A percentile compares a stretch with the other conserved stretches of the same genome.
Conservation (phyloP, 2,888 invertebrate species). For the Macropis europaea region DNA sequence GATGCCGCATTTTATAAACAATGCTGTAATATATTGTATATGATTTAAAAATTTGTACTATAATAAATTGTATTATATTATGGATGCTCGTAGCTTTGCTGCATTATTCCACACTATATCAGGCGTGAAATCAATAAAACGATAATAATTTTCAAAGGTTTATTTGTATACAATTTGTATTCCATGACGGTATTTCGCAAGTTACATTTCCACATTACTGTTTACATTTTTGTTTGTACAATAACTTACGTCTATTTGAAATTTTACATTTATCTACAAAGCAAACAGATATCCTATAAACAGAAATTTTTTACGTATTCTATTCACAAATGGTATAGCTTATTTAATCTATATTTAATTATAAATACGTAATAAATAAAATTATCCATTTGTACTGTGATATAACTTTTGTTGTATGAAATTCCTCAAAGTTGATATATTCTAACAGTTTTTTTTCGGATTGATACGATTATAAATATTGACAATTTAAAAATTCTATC, state of each 20-base stretch:
- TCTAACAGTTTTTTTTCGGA: constrained; percentile 5
- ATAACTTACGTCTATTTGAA: constrained; percentile 42
- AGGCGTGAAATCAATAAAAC: neutral
- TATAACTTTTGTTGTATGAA: constrained; percentile 9
- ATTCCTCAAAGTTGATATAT: neutral
- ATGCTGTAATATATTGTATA: neutral
- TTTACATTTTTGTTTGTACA: constrained; percentile 34
- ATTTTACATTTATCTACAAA: constrained; percentile 55
- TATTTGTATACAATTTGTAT: constrained; percentile 43
- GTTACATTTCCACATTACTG: constrained; percentile 23
- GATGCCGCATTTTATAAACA: neutral
- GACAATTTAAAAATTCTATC: neutral
- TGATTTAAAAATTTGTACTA: neutral
- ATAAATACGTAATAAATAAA: constrained; percentile 34
- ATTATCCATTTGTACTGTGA: constrained; percentile 8
- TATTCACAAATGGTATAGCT: constrained; percentile 36
- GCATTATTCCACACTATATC: neutral
- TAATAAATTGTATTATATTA: constrained; percentile 3
- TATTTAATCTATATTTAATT: constrained; percentile 29
- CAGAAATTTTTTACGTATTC: constrained; percentile 17
- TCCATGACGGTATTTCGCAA: constrained; percentile 16
- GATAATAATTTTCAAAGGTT: constrained; percentile 6
- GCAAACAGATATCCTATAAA: constrained; percentile 48
- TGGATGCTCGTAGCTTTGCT: neutral
- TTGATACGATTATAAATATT: constrained; percentile 2